Conservation (phyloP, 2,888 invertebrate species). For the Netelia fuscicornis region DNA sequence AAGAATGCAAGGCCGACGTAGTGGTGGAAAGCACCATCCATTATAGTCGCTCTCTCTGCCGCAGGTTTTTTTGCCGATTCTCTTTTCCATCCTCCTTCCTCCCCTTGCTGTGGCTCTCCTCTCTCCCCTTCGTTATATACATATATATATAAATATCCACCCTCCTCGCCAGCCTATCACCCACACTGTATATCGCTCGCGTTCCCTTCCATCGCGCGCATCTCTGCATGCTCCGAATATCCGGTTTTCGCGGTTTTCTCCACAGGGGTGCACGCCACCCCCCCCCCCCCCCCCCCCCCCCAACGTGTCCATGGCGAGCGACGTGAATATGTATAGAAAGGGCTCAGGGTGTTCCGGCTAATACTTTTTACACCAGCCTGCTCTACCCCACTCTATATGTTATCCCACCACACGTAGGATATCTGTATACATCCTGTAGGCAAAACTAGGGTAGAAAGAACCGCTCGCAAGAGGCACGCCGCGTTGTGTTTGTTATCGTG, state of each 20-base stretch:
- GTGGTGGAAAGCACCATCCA: conserved; percentile 51
- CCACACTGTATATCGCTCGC: conserved; percentile 9
- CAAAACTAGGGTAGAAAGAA: not conserved
- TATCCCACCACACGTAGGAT: not conserved
- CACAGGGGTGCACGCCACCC: conserved; percentile 28
- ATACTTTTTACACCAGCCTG: conserved; percentile 48
- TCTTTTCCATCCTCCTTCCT: conserved; percentile 1
- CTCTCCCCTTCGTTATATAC: not conserved
- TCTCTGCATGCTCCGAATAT: conserved; percentile 28
- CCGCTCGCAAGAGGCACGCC: conserved; percentile 29
- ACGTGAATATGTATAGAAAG: conserved; percentile 54
- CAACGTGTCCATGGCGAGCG: conserved; percentile 33
- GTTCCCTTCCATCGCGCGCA: conserved; percentile 32
- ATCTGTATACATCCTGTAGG: not conserved
- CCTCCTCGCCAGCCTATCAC: not conserved
- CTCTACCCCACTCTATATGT: not conserved
- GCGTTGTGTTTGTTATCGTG: conserved; percentile 56
- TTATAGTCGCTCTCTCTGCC: conserved; percentile 48
- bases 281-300: not conserved
- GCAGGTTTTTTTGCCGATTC: conserved; percentile 7
- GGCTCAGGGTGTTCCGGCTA: conserved; percentile 42
- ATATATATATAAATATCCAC: conserved; percentile 6
- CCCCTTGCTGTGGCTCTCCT: not conserved
- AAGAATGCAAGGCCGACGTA: conserved; percentile 37
- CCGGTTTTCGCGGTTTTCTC: conserved; percentile 53